phyloP scores from a whole-genome alignment of 2,888 invertebrate genomes.

The Branchellion lobata region DNA sequence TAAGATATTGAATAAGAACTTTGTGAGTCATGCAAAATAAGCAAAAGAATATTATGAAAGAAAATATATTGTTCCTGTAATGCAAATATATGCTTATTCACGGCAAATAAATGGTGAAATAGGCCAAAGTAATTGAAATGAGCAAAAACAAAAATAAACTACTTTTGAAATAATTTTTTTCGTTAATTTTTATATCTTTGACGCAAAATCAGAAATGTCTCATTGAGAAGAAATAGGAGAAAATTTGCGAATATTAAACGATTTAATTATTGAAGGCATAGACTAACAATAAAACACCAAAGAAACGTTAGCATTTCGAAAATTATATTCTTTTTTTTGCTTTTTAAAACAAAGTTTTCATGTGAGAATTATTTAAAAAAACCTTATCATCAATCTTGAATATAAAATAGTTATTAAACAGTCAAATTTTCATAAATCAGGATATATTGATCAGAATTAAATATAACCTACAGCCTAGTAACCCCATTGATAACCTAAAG shows the following conservation, averaged over 20 bases:
- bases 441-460: no score
- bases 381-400: no score
- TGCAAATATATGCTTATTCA: neutral
- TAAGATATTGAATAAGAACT: no score
- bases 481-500: no score
- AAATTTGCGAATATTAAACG: neutral
- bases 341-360: neutral
- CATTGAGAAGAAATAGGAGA: neutral
- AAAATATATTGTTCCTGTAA: neutral
- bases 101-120: neutral
- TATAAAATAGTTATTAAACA: no score
- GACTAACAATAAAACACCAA: neutral
- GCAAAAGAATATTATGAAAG: neutral
- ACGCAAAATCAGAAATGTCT: neutral
- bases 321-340: neutral
- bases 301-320: neutral
- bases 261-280: neutral
- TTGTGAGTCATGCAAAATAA: no score
- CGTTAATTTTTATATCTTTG: neutral
- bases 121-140: neutral
- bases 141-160: neutral
- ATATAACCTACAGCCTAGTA: no score
- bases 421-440: no score
- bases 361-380: neutral
- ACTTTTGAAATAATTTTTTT: conserved; percentile 2